Evolutionary conservation across 2,888 invertebrate genomes (phyloP).

Genomic region (Gnatocerus cornutus): DNA sequence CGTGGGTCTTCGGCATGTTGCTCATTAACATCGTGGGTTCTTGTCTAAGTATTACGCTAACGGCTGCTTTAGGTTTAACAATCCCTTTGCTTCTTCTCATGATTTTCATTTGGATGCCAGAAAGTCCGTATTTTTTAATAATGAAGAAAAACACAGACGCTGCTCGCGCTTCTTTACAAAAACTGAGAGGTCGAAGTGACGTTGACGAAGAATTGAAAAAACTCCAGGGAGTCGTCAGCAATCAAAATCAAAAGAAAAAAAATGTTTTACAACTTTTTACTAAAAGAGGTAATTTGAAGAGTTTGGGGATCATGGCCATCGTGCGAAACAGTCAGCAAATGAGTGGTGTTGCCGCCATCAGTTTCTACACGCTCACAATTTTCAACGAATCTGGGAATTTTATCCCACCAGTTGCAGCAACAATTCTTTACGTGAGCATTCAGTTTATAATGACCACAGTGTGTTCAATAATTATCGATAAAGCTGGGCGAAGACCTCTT

Average conservation of each 20-base stretch:
- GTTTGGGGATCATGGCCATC: slow-evolving; percentile 10
- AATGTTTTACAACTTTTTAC: slow-evolving; percentile 27
- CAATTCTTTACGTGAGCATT: slow-evolving; percentile 69
- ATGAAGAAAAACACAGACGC: not conserved
- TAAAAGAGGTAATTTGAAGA: slow-evolving; percentile 7
- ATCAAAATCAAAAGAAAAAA: slow-evolving; percentile 7
- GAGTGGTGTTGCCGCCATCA: slow-evolving; percentile 77
- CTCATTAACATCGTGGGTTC: slow-evolving; percentile 77
- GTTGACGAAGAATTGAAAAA: slow-evolving; percentile 19
- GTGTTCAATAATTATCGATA: slow-evolving; percentile 76
- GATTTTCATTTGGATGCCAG: slow-evolving; percentile 30
- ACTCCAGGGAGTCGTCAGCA: not conserved
- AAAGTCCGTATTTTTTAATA: slow-evolving; percentile 39
- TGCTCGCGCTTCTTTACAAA: slow-evolving; percentile 4
- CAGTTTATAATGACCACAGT: slow-evolving; percentile 74
- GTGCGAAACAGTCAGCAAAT: slow-evolving; percentile 67
- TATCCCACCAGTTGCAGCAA: slow-evolving; percentile 43
- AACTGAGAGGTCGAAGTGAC: not conserved
- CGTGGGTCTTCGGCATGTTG: slow-evolving; percentile 75
- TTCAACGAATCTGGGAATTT: slow-evolving; percentile 69
- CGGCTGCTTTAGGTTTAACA: not conserved
- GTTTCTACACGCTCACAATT: slow-evolving; percentile 75
- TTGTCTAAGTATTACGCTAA: slow-evolving; percentile 8
- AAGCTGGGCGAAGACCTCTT: slow-evolving; percentile 73
- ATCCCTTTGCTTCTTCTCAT: slow-evolving; percentile 17